Evolutionary conservation across 1,140 invertebrate genomes (phyloP), one percentile per base, ranked within the genome.

Genomic region (Plectus sambesii): DNA sequence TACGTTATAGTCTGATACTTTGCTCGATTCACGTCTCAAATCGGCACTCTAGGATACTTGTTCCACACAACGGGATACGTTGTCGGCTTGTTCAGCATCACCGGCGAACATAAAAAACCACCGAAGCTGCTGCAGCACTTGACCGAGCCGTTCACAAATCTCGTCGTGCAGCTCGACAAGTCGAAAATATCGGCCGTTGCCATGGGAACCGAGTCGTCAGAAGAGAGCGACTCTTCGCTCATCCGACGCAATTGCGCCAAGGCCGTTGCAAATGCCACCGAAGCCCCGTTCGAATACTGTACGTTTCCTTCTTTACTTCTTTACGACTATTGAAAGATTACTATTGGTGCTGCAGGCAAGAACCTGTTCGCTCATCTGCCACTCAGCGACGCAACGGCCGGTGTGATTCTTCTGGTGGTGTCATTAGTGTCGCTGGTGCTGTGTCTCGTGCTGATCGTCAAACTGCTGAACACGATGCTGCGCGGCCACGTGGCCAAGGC

Each of bases 401-500:
- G 78, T 1, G 36, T 70, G 3, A 59, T 78, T 20, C 53, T 79
- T 24, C 47, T 80, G 9, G 62, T 72, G 0, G 44, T 71, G 19
- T 73, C 79, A 0, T 60, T 81, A 2, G 20, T 75, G 2, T 45
- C 76, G 0, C 69, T 81, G 3, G 74, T 72, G 36, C 24, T 62
- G 4, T 81, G 78, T 56, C 66, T 81, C 2, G 65, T 80, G n/a
- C 42, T 69, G 25, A 74, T 81, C 29, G 79, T 81, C 19, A 77
- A 78, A 59, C 63, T 79, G 8, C 72, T 80, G 3, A 56, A 72
- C 42, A 61, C 68, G 5, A 49, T 74, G 1, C 59, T 75, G 20
- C 61, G 35, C 8, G 62, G 63, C 1, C 42, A 41, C 40, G 50
- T 61, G 20, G 56, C 53, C 0, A 44, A 53, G 4, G 23, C 47